phyloP scores from a whole-genome alignment of 2,888 invertebrate genomes.

The Argynnis bischoffii region DNA sequence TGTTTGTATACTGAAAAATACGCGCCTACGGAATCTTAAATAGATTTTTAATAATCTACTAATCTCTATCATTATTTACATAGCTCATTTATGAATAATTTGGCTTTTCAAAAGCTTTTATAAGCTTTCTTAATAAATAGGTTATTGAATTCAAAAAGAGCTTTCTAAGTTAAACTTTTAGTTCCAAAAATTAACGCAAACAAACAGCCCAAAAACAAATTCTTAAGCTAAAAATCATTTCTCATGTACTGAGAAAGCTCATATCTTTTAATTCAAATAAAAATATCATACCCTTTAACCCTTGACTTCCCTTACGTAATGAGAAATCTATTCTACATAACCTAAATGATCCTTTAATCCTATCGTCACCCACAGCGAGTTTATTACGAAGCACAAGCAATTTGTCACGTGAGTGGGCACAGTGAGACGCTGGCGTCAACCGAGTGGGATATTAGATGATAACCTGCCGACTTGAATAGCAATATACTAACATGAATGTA shows the following conservation, averaged over 20 bases:
- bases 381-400: conserved; percentile 40
- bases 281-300: conserved; percentile 2
- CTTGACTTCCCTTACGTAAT: conserved; percentile 6
- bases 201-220: too few relatives aligned
- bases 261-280: neutral
- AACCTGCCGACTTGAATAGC: conserved; percentile 27
- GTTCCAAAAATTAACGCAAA: too few relatives aligned
- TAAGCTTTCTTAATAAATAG: too few relatives aligned
- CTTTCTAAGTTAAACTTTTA: too few relatives aligned
- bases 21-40: too few relatives aligned
- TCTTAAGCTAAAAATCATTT: too few relatives aligned
- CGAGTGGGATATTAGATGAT: conserved; percentile 34
- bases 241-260: neutral
- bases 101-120: too few relatives aligned
- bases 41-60: too few relatives aligned
- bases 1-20: neutral
- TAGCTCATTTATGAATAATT: too few relatives aligned
- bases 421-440: conserved; percentile 25
- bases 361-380: conserved; percentile 22
- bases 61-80: too few relatives aligned
- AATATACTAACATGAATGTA: conserved; percentile 16
- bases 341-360: conserved; percentile 25
- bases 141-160: too few relatives aligned
- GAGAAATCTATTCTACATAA: conserved; percentile 20
- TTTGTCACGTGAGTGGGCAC: conserved; percentile 47